phyloP scores from a whole-genome alignment of 2,113 vertebrate genomes.

The Crocuta crocuta region DNA sequence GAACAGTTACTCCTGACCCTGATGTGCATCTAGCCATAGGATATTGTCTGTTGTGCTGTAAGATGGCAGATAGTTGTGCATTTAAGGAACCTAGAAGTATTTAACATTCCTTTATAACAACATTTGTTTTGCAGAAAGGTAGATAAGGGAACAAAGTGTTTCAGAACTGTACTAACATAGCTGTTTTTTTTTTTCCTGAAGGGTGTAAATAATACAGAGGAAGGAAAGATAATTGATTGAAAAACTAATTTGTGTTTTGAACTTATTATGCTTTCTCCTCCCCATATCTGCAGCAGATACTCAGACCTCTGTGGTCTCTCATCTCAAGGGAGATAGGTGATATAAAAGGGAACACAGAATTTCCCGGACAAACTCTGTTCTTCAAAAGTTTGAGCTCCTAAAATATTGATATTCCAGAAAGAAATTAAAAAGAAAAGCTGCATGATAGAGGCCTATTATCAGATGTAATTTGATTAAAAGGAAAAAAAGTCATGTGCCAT shows the following conservation, averaged over 20 bases:
- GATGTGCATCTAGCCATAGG: not conserved
- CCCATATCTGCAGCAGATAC: not conserved
- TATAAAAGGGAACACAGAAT: not conserved
- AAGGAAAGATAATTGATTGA: not conserved
- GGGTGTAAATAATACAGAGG: not conserved
- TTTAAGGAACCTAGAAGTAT: not conserved
- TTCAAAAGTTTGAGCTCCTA: not conserved
- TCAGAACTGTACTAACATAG: not conserved
- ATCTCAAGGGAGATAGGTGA: not conserved
- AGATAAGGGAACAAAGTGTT: not conserved
- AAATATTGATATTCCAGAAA: not conserved
- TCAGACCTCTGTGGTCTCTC: not conserved
- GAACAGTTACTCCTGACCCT: not conserved
- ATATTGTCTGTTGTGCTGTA: not conserved
- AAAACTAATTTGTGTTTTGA: slow-evolving; percentile 16
- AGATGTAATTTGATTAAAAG: slow-evolving; percentile 2
- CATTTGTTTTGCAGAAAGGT: not conserved
- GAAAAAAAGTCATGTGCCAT: not conserved
- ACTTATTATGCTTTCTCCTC: not conserved
- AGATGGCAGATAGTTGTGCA: not conserved
- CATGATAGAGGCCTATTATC: not conserved
- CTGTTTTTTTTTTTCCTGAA: not conserved
- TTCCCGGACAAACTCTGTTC: not conserved
- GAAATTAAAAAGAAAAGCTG: not conserved
- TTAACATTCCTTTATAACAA: not conserved